Base-by-base conservation (phyloP, 2,797 vertebrate species). In the Myotis myotis region DNA sequence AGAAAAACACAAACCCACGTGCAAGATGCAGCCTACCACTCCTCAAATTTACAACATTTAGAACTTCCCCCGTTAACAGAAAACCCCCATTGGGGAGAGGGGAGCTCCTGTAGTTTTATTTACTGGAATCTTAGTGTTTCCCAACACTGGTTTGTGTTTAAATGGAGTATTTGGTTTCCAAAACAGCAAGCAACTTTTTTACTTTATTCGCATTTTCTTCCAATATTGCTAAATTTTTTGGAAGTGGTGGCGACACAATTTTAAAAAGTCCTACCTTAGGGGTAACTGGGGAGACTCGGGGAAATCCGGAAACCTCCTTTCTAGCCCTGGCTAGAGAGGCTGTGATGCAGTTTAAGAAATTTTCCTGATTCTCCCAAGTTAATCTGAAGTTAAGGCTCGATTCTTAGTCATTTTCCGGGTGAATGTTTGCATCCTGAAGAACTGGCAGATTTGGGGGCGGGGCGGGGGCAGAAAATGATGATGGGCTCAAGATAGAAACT, bases 401-500 rank as follows among this genome's bases (percentile, higher is more conserved):
- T 96, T 97, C 95, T 97, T 96, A 95, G 97, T 98, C 97, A 94
- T 96, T 96, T 98, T 70, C 96, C 10, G 49, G 81, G 60, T 92
- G 75, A 97, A 80, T 88, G 90, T 97, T 87, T 97, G 0, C 70
- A 97, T 97, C 88, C 94, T 96, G 91, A 94, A 96, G 96, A 96
- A 98, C 95, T 96, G 93, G 93, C 64, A 71, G 86, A 55, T 94
- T 96, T 96, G 94, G 91, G 93, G 87, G 96, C 4, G 6, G 51
- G 38, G 23, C 10, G 4, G 66, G 16, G 6, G 60, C 23, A 97
- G 97, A 97, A 98, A 97, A 98, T 97, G 97, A 97, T 0, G 82
- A 97, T 36, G 97, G 97, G 97, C 97, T 96, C 93, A 89, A 95
- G 98, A 98, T 75, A 98, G 97, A 98, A 97, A 98, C 95, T 97